Evolutionary conservation across 2,113 vertebrate genomes (phyloP).

Genomic region (Abramis brama): DNA sequence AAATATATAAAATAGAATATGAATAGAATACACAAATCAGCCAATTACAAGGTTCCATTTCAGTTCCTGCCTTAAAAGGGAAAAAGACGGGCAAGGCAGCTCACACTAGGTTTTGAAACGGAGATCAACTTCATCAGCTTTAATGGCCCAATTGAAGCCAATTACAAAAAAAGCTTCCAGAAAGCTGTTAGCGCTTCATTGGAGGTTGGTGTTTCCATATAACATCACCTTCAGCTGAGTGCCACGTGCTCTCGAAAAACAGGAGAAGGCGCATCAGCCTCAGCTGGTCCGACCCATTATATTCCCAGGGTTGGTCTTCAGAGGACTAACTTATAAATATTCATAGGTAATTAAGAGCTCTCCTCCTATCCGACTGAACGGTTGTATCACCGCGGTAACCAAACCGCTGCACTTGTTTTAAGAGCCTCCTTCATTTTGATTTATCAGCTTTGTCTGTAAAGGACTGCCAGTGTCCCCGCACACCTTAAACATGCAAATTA

Average conservation of each 20-base stretch:
- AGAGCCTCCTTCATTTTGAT: constrained; percentile 72
- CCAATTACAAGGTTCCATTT: neutral
- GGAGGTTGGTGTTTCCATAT: neutral
- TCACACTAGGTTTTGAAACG: neutral
- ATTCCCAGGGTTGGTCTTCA: constrained; percentile 60
- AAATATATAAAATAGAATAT: neutral
- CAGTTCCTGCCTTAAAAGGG: neutral
- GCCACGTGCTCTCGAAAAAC: neutral
- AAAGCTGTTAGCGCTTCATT: constrained; percentile 23
- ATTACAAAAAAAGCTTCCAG: neutral
- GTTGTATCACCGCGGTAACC: constrained; percentile 60
- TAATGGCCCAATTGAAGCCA: constrained; percentile 17
- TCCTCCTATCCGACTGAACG: constrained; percentile 50
- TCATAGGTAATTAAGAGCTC: constrained; percentile 68
- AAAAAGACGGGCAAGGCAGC: neutral
- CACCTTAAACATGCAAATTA: constrained; percentile 75
- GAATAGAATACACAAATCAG: neutral
- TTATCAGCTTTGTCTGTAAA: constrained; percentile 74
- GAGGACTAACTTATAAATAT: constrained; percentile 73
- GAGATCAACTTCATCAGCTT: neutral
- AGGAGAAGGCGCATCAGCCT: constrained; percentile 34
- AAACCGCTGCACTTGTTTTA: constrained; percentile 63
- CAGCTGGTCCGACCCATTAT: constrained; percentile 60
- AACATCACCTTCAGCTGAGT: constrained; percentile 15
- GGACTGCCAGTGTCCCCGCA: constrained; percentile 64